These are phyloP conservation scores for Drosophila hydei DNA, from an alignment of 1,140 invertebrate species.

Conservation along the genomic window DNA sequence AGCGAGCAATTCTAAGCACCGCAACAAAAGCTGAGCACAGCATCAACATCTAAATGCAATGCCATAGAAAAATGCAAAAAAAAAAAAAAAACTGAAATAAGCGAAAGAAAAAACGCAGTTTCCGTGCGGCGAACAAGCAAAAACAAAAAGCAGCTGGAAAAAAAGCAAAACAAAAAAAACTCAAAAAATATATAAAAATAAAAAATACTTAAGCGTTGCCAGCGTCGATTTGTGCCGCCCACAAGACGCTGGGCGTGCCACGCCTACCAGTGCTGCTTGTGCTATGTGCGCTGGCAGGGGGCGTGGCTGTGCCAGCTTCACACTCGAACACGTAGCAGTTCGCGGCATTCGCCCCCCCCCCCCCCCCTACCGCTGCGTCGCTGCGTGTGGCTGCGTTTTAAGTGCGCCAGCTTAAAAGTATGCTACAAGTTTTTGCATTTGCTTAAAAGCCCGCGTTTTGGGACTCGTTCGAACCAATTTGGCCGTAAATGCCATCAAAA, in stretches of 20 bases:
- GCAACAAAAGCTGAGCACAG: conserved; percentile 70
- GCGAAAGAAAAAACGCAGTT: conserved; percentile 63
- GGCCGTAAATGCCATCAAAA: conserved; percentile 34
- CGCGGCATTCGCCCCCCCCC: conserved; percentile 48
- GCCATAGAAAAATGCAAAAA: conserved; percentile 55
- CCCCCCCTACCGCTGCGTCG: background rate
- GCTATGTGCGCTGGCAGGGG: conserved; percentile 28
- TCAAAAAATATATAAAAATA: conserved; percentile 54
- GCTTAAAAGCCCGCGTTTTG: conserved; percentile 59
- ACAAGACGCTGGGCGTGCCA: conserved; percentile 31
- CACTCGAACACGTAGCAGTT: conserved; percentile 73
- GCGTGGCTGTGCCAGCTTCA: conserved; percentile 69
- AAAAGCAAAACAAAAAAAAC: conserved; percentile 9
- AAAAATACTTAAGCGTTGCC: conserved; percentile 49
- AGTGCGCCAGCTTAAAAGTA: conserved; percentile 67
- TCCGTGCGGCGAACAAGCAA: conserved; percentile 54
- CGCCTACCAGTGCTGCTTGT: conserved; percentile 16
- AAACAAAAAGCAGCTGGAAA: conserved; percentile 51
- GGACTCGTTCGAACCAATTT: conserved; percentile 59
- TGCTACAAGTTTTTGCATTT: conserved; percentile 74
- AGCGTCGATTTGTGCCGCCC: conserved; percentile 68
- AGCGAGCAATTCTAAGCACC: conserved; percentile 62
- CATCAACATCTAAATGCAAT: conserved; percentile 74
- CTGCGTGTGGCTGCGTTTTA: conserved; percentile 47
- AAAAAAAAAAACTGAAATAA: conserved; percentile 26